Evolutionary conservation across 2,113 vertebrate species (phyloP).

Genomic region (Dromaius novaehollandiae): DNA sequence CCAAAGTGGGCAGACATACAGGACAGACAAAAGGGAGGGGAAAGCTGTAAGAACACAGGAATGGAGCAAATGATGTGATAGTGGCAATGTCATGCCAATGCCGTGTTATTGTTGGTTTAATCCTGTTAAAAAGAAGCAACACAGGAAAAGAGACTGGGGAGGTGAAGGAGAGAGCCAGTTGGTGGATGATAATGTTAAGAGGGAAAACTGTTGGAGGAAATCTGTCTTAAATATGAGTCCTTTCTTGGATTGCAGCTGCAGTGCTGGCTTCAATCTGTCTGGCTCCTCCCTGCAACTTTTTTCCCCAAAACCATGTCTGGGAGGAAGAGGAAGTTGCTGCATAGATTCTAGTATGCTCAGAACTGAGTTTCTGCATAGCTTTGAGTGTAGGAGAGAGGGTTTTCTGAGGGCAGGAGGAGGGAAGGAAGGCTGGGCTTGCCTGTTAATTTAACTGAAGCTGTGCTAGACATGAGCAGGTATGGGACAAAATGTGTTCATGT

Average conservation of each 20-base stretch:
- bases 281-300: not conserved
- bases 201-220: not conserved
- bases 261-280: not conserved
- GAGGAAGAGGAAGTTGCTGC: not conserved
- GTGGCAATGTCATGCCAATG: not conserved
- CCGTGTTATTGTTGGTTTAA: not conserved
- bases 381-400: rapidly evolving
- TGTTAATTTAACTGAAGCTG: not conserved
- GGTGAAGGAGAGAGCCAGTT: not conserved
- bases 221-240: not conserved
- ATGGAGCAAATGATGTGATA: not conserved
- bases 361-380: not conserved
- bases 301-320: rapidly evolving
- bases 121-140: not conserved
- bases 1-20: not conserved
- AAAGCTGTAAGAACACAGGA: not conserved
- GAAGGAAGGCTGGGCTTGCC: not conserved
- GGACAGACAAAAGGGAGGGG: not conserved
- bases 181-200: not conserved
- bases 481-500: not conserved
- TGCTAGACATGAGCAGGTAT: not conserved
- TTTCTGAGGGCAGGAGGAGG: not conserved
- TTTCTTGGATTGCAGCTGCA: not conserved
- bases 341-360: not conserved
- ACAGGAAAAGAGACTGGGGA: not conserved